Base-by-base conservation (phyloP, 2,113 vertebrate species). In the Crotalus tigris region DNA sequence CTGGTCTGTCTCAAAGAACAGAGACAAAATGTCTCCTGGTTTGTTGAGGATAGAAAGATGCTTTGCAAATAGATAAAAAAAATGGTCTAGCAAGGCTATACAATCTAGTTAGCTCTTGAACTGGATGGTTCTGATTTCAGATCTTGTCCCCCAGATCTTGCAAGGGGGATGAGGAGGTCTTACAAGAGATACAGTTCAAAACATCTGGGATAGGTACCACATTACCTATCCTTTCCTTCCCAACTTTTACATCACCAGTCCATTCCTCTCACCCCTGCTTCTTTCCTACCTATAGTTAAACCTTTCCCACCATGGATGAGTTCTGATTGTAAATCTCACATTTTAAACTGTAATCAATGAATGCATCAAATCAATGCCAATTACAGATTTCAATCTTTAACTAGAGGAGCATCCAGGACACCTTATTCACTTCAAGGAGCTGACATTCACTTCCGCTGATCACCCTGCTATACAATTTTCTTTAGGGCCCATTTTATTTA, bases 391-490 rank as follows among this genome's bases (percentile, higher is more conserved):
- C 92, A 90, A 29, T 53, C 55, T 23, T 61, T 90, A 93, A 87
- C 90, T 90, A 81, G 87, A 93, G 92, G 81, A 87, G 57, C 88
- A 54, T 55, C 69, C 6, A 57, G 1, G 51, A 23, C 61, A 90
- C n/a, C 44, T 87, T 55, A 54, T 61, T 87, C 89, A 90, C 89
- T 93, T 93, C 61, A 9, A 90, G 75, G 15, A 57, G 15, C 81
- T 90, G 92, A 64, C 92, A 90, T 46, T 93, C 92, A 93, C 46
- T 93, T 26, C 57, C 53, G n/a, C 69, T 55, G 92, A 86, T 93
- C 75, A 86, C 92, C 75, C 17, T 53, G 81, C 92, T 49, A 44
- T 86, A 87, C 19, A 81, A 93, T 87, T 93, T 39, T 81, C 87
- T 87, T 85, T 54, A 64, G 44, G 89, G 46, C 55, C 81, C 55